Base-by-base conservation (phyloP, 2,113 vertebrate genomes). In the Amazona vittata region DNA sequence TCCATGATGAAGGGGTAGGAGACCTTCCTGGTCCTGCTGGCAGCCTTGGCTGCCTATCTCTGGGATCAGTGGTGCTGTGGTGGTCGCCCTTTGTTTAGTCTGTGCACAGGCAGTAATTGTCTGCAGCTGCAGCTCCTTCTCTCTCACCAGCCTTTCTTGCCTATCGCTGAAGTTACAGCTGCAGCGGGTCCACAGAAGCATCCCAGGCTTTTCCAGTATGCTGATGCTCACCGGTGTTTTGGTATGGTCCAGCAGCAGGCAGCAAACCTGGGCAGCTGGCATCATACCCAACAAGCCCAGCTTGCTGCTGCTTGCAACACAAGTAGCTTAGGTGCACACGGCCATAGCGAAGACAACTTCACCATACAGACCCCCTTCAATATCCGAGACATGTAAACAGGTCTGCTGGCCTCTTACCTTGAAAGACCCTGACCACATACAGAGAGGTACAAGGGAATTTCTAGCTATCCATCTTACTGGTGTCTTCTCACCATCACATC, bases 81-180 rank as follows among this genome's bases (percentile, higher is more conserved):
- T 2, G 14, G 81, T 70, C 52, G 70, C 84, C 82, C 89, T 89
- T 96, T 97, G 96, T 97, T 98, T 97, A 97, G 97, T 97, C 97
- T 96, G 86, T 47, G 63, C 7, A 16, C 71, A 78, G 91, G 76
- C 33, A 9, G 76, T 95, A 96, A 96, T 97, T 94, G 52, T 47
- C 65, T 94, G 64, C 92, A 98, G 96, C 96, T 97, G 97, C 9
- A 0, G 63, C 89, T 94, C 62, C 94, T 71, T 75, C 93, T 85
- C 24, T 59, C 79, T 53, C 0, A 0, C 57, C 62, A 16, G 60
- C 69, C 86, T 47, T 25, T 62, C 86, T 50, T 25, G 75, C 64
- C 57, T 43, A 13, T 28, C 33, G 65, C 49, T 3, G 3, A 84
- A 81, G 78, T 49, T 43, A 37, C 9, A n/a, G 91, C 70, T 0